A percentile compares a stretch with the other conserved stretches of the same genome.
Evolutionary conservation across 2,888 invertebrate genomes (phyloP).

Genomic region (Flexamia atlantica): DNA sequence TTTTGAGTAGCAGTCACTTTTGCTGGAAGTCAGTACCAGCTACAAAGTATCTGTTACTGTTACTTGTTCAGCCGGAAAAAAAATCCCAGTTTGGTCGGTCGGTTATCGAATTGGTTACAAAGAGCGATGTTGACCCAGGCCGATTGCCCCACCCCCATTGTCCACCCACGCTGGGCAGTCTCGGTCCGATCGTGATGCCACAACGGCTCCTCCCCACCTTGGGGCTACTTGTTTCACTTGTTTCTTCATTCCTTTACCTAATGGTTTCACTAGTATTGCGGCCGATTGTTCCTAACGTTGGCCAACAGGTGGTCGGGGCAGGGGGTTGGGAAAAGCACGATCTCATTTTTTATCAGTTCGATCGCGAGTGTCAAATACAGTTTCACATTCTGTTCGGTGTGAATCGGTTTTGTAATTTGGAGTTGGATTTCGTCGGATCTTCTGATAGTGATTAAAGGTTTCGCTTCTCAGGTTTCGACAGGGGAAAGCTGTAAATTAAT

Average conservation of each 20-base stretch:
- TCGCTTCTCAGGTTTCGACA: too few species aligned
- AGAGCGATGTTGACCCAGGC: background rate
- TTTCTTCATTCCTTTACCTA: background rate
- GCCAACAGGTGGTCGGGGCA: conserved; percentile 28
- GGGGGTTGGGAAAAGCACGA: conserved; percentile 20
- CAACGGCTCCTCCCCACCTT: background rate
- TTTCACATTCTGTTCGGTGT: background rate
- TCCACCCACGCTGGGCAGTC: background rate
- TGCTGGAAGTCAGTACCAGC: too few species aligned
- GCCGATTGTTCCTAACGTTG: background rate
- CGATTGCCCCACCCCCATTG: background rate
- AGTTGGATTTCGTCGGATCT: too few species aligned
- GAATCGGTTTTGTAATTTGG: background rate
- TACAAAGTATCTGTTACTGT: too few species aligned
- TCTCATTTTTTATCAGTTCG: conserved; percentile 28
- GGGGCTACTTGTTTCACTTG: background rate
- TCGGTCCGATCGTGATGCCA: conserved; percentile 1
- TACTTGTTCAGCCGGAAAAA: too few species aligned
- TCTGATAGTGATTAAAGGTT: too few species aligned
- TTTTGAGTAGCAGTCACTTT: too few species aligned
- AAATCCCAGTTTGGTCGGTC: too few species aligned
- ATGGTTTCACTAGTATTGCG: background rate
- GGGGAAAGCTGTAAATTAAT: too few species aligned
- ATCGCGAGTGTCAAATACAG: background rate
- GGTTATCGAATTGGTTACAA: background rate